Evolutionary conservation across 2,888 invertebrate genomes (phyloP).

Genomic region (Diarsia rubi): DNA sequence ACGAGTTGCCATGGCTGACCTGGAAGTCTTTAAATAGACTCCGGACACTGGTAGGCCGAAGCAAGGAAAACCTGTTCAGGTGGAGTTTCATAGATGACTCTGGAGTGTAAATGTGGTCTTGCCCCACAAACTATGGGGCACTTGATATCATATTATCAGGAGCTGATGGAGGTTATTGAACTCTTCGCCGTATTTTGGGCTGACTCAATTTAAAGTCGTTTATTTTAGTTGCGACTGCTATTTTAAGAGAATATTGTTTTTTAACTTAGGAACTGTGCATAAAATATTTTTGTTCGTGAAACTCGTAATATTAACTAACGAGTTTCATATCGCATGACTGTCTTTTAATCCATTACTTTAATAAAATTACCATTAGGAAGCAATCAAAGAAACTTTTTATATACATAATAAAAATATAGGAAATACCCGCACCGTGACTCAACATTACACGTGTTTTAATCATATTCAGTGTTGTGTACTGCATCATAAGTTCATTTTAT

Average conservation of each 20-base stretch:
- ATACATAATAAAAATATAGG: constrained; percentile 23
- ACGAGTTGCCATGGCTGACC: too few species aligned
- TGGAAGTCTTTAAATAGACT: too few species aligned
- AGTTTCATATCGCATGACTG: background rate
- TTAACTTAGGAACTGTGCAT: too few species aligned
- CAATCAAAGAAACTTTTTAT: constrained; percentile 19
- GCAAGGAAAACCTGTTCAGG: too few species aligned
- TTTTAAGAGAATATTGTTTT: background rate
- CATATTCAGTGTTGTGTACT: constrained; percentile 16
- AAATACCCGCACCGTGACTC: constrained; percentile 53
- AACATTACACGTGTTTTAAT: constrained; percentile 20
- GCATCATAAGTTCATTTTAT: constrained; percentile 40
- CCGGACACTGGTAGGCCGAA: too few species aligned
- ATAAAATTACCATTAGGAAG: constrained; percentile 37
- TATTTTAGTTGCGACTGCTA: background rate
- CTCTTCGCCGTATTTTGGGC: too few species aligned
- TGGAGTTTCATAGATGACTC: too few species aligned
- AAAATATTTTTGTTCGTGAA: background rate
- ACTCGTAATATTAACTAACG: background rate
- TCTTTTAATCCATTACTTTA: background rate
- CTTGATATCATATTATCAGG: too few species aligned
- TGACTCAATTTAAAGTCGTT: too few species aligned
- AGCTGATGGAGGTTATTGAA: too few species aligned
- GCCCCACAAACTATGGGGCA: too few species aligned
- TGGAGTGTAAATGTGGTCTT: too few species aligned